Evolutionary conservation across 2,113 vertebrate species (phyloP).

Genomic region (Coturnix japonica): DNA sequence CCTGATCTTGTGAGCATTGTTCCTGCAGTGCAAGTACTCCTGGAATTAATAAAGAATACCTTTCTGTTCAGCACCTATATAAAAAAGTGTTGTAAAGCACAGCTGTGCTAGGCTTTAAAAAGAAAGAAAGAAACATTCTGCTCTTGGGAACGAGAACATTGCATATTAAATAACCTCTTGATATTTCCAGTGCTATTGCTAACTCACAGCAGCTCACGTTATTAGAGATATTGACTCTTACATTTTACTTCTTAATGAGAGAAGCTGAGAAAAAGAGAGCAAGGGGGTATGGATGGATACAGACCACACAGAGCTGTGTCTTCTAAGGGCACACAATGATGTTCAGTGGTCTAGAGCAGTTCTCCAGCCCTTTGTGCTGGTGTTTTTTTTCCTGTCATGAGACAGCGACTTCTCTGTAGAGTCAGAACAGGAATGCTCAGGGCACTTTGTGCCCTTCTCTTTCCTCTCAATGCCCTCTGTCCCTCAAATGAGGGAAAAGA

Average conservation of each 20-base stretch:
- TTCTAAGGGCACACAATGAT: background rate
- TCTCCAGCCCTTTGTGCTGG: background rate
- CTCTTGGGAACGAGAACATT: background rate
- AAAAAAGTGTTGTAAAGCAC: background rate
- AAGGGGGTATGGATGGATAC: background rate
- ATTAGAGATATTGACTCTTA: background rate
- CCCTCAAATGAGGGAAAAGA: background rate
- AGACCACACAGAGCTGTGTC: background rate
- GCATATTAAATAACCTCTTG: background rate
- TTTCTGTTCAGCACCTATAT: background rate
- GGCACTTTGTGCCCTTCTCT: background rate
- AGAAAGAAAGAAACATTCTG: background rate
- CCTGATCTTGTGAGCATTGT: background rate
- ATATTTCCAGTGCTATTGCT: slow-evolving; percentile 1
- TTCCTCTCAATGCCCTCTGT: background rate
- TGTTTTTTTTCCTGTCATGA: background rate
- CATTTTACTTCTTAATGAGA: background rate
- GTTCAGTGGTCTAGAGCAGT: background rate
- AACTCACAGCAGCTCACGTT: background rate
- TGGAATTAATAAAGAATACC: background rate
- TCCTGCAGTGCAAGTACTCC: background rate
- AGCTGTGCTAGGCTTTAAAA: background rate
- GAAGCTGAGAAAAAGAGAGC: background rate
- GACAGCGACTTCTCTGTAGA: background rate
- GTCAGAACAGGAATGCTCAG: background rate